phyloP scores from a whole-genome alignment of 2,888 invertebrate genomes.

The Adelphocoris suturalis region DNA sequence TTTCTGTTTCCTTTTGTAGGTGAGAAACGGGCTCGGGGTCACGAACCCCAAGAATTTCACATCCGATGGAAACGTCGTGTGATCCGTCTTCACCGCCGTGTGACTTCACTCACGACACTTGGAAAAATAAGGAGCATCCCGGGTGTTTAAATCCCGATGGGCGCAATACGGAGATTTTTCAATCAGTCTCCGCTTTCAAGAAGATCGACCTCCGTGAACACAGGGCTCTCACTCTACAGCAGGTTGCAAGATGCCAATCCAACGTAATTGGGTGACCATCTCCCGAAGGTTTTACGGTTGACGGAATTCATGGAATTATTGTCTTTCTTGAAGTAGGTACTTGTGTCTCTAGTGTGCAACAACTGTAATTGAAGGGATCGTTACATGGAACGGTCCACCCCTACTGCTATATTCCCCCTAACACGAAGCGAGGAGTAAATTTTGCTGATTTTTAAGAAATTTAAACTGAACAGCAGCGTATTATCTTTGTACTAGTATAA shows the following conservation, averaged over 20 bases:
- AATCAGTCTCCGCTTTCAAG: not conserved
- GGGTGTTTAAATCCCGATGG: not conserved
- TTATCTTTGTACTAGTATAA: too few relatives aligned
- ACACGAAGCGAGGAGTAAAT: too few relatives aligned
- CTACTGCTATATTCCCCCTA: too few relatives aligned
- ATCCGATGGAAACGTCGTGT: slow-evolving; percentile 3
- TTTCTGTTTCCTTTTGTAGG: not conserved
- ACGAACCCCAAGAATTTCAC: slow-evolving; percentile 35
- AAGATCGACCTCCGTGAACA: too few relatives aligned
- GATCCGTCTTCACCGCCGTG: not conserved
- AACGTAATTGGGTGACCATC: not conserved
- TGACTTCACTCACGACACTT: slow-evolving; percentile 31
- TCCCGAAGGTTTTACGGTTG: slow-evolving; percentile 18
- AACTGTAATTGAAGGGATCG: too few relatives aligned
- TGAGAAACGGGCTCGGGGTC: not conserved
- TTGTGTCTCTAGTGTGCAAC: too few relatives aligned
- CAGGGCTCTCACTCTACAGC: not conserved
- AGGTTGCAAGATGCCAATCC: not conserved
- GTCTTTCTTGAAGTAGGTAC: too few relatives aligned
- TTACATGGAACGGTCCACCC: too few relatives aligned
- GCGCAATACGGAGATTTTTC: slow-evolving; percentile 2
- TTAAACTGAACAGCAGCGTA: too few relatives aligned
- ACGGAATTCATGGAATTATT: not conserved
- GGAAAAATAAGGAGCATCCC: slow-evolving; percentile 38
- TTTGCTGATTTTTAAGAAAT: too few relatives aligned